phyloP scores from a whole-genome alignment of 2,888 invertebrate genomes.

The Octodonta nipae region DNA sequence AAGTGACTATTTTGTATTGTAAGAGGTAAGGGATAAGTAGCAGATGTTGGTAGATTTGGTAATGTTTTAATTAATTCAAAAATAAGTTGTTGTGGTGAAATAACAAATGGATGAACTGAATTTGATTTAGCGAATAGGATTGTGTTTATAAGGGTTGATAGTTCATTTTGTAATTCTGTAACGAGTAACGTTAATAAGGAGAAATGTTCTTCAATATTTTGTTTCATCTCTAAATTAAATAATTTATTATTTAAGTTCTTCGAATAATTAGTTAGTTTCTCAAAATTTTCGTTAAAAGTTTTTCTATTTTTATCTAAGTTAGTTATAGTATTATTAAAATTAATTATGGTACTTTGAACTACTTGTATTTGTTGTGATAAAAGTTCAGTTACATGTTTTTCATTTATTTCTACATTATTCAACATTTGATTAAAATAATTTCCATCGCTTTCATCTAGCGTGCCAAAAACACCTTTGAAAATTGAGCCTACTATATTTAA shows the following conservation, averaged over 20 bases:
- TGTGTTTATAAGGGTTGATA: conserved; percentile 7
- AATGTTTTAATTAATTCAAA: conserved; percentile 10
- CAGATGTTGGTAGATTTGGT: conserved; percentile 7
- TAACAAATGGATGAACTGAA: conserved; percentile 11
- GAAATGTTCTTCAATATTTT: conserved; percentile 12
- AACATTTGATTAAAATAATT: conserved; percentile 10
- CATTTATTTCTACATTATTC: conserved; percentile 8
- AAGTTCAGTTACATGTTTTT: conserved; percentile 9
- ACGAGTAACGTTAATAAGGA: conserved; percentile 9
- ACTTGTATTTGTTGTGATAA: conserved; percentile 12
- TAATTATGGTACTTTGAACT: conserved; percentile 9
- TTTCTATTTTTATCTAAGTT: conserved; percentile 9
- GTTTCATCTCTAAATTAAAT: conserved; percentile 11
- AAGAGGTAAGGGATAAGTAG: conserved; percentile 9
- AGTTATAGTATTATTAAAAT: conserved; percentile 12
- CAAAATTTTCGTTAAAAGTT: conserved; percentile 9
- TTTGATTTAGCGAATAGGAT: conserved; percentile 10
- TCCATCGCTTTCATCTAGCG: conserved; percentile 12
- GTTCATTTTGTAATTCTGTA: conserved; percentile 10
- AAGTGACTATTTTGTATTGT: conserved; percentile 6
- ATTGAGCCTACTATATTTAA: conserved; percentile 8
- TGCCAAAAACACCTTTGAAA: conserved; percentile 12
- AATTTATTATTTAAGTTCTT: conserved; percentile 2
- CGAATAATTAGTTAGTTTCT: conserved; percentile 5
- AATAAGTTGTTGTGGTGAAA: conserved; percentile 11